Evolutionary conservation across 2,888 invertebrate genomes (phyloP), one percentile per base, ranked within the genome.

Genomic region (Andrena dorsata): DNA sequence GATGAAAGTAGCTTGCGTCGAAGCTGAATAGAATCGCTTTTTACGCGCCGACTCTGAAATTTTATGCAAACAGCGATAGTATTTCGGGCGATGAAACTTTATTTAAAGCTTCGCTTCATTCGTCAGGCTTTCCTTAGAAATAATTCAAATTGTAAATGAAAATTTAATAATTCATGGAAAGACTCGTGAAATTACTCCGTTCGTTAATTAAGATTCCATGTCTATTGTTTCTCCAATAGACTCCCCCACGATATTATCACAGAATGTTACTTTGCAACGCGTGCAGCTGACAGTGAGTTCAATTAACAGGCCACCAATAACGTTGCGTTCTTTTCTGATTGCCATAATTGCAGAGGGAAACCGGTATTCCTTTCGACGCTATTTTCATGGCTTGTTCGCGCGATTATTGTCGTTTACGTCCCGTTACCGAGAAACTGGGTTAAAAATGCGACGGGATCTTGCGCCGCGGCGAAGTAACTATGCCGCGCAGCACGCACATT

Each of bases 341-440:
- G 13, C 6, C 47, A 23, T 60, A 77, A 77, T 74, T 35, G 10
- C 32, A 10, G 23, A 13, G 23, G 35, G 56, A 56, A 64, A 72
- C 64, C 58, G 58, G 64, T 77, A 64, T 58, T 8, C 16, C 47
- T 66, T 73, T 49, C 61, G 64, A 35, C 16, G 64, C 41, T 53
- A 56, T 47, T 65, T 65, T 35, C 35, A 13, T 49, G 49, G 20
- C 41, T 23, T 23, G 41, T 72, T 32, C 35, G 64, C 49, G 35
- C 58, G 58, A 78, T 79, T 79, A 77, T 70, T 23, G 64, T n/a
- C 53, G 35, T 35, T 8, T 32, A 41, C 53, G 41, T 53, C 47
- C 53, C 63, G 26, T 32, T 13, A n/a, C 28, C 13, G 16, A 10
- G 26, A 23, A 70, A 70, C 79, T 65, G 47, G 79, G 69, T 64